Base-by-base conservation (phyloP, 2,888 invertebrate species). In the Strigamia maritima region DNA sequence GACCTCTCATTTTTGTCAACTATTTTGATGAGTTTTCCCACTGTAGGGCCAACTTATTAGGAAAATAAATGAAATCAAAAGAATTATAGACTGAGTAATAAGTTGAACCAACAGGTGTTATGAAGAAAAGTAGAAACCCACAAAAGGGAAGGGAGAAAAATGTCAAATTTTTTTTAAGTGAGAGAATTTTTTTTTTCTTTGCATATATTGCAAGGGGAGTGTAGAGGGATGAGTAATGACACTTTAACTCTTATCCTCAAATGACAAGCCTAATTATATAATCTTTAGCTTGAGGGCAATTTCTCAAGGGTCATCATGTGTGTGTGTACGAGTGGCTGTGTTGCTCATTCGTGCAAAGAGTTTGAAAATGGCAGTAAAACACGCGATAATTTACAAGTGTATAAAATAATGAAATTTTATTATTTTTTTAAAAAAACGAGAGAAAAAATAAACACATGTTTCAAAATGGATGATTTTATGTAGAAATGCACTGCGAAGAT, bases 221-320 rank as follows among this genome's bases (percentile, higher is more conserved):
- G 54, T 54, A 54, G 54, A 19, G 54, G 54, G 54, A 54, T 54
- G 54, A 54, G 54, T 54, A 54, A 54, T 54, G 54, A 54, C 54
- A 54, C 54, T 54, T 54, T 54, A 54, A 54, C 54, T 54, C 54
- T 54, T 54, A 54, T 54, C 54, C 54, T 54, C 54, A 54, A 54
- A 54, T 54, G 54, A 54, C 54, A 54, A 54, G 54, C 54, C 54
- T 54, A 54, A 54, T 54, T 54, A 54, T 54, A 54, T 54, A 54
- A 54, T 54, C 54, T 54, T 54, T 54, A 54, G 54, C 54, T 54
- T 22, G 54, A 54, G 54, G 54, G 54, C 54, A 54, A 54, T 54
- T 54, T 54, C 54, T 54, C 54, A 54, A 54, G 54, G 54, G 54
- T 54, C 54, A 54, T 54, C 54, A 54, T 54, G 19, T 54, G 54